These are phyloP conservation scores for Rhinolophus ferrumequinum DNA, from an alignment of 2,113 vertebrate genomes.

Conservation along the genomic window DNA sequence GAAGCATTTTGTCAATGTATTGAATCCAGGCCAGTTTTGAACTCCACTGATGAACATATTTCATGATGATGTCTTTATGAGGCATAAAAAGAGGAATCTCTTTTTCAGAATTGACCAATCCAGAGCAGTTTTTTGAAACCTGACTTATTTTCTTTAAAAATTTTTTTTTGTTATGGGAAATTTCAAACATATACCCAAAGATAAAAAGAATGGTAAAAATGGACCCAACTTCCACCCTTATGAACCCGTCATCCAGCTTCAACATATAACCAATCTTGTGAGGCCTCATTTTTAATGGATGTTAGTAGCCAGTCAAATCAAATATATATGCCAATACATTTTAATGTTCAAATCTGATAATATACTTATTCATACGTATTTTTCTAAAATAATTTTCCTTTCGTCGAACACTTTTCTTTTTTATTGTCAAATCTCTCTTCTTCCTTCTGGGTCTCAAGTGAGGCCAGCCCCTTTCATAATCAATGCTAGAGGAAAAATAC, in stretches of 20 bases:
- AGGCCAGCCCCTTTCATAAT: not conserved
- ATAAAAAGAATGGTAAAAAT: constrained; percentile 35
- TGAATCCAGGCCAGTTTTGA: not conserved
- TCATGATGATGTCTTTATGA: not conserved
- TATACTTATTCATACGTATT: not conserved
- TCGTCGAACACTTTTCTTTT: constrained; percentile 7
- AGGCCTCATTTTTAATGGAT: not conserved
- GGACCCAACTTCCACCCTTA: not conserved
- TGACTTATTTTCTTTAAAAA: constrained; percentile 10
- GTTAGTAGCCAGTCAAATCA: not conserved
- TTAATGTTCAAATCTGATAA: not conserved
- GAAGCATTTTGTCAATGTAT: not conserved
- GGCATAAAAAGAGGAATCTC: not conserved
- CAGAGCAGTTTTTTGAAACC: not conserved
- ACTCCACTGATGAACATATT: not conserved
- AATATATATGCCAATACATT: not conserved
- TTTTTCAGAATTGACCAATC: not conserved
- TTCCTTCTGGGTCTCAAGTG: not conserved
- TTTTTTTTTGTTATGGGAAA: not conserved
- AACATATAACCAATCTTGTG: not conserved
- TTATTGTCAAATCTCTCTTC: not conserved
- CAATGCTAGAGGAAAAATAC: constrained; percentile 14
- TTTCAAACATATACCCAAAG: not conserved
- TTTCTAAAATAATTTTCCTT: constrained; percentile 35
- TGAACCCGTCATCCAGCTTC: not conserved